These are phyloP conservation scores for Conomelus anceps DNA, from an alignment of 2,888 invertebrate genomes.

Conservation along the genomic window DNA sequence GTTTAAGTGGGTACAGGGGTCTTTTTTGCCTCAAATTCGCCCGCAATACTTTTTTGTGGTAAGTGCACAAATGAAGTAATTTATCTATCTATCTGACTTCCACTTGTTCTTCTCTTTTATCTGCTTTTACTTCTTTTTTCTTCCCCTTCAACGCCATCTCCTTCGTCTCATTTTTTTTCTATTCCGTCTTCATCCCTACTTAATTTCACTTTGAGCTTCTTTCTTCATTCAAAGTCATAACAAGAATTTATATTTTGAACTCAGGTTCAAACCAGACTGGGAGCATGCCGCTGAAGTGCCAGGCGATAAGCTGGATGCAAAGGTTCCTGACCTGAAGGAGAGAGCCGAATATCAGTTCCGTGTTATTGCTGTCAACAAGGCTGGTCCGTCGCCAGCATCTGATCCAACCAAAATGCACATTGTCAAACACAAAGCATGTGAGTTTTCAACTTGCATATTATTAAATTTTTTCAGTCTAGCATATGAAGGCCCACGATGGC, in stretches of 20 bases:
- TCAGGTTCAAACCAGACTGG: constrained; percentile 68
- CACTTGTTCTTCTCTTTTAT: no score
- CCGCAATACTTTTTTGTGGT: no score
- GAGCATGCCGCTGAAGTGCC: constrained; percentile 82
- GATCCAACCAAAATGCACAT: constrained; percentile 85
- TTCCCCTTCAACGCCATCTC: no score
- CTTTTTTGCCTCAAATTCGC: no score
- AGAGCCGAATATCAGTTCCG: constrained; percentile 88
- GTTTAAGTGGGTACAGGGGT: no score
- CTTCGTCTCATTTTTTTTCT: no score
- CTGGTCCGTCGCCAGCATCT: constrained; percentile 82
- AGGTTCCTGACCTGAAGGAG: constrained; percentile 79
- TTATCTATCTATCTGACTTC: no score
- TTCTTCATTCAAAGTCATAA: neutral
- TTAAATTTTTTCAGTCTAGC: neutral
- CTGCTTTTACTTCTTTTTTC: no score
- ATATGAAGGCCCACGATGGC: no score
- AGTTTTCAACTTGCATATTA: constrained; percentile 44
- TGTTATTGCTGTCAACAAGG: constrained; percentile 86
- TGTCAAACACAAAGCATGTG: constrained; percentile 79
- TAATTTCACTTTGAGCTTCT: no score
- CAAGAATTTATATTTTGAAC: neutral
- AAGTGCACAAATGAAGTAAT: no score
- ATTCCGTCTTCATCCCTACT: no score
- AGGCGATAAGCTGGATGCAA: constrained; percentile 64